Evolutionary conservation across 2,113 vertebrate species (phyloP).

Genomic region (Oncorhynchus gorbuscha): DNA sequence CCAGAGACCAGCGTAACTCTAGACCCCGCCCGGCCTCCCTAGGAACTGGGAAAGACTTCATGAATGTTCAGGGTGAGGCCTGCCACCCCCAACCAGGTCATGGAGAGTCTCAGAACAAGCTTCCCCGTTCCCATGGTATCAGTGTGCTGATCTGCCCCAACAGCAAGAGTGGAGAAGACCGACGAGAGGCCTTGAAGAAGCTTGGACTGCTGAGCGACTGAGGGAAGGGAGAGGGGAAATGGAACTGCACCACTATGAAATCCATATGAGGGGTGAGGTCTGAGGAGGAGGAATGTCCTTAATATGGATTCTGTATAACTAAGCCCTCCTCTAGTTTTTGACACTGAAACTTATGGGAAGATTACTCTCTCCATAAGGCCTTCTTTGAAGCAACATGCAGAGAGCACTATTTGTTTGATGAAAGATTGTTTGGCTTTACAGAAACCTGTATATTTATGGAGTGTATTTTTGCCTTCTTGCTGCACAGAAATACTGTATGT

Average conservation of each 20-base stretch:
- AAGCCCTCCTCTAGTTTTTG: not conserved
- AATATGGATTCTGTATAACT: conserved; percentile 2
- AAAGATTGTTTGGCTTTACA: not conserved
- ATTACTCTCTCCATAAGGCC: not conserved
- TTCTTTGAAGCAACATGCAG: conserved; percentile 11
- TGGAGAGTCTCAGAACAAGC: conserved; percentile 52
- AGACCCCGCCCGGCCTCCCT: conserved; percentile 76
- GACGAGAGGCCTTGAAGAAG: conserved; percentile 83
- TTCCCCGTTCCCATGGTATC: conserved; percentile 75
- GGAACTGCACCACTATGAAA: too few species aligned
- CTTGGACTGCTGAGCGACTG: conserved; percentile 87
- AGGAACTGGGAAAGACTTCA: conserved; percentile 76
- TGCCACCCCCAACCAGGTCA: conserved; percentile 17
- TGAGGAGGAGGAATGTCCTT: too few species aligned
- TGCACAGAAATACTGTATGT: conserved; percentile 5
- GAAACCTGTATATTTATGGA: conserved; percentile 32
- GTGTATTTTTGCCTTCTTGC: conserved; percentile 18
- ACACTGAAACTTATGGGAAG: not conserved
- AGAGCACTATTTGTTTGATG: not conserved
- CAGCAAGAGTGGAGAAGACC: conserved; percentile 67
- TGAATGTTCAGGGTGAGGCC: conserved; percentile 30
- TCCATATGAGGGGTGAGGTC: not conserved
- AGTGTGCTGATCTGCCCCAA: conserved; percentile 87
- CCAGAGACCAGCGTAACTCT: conserved; percentile 57
- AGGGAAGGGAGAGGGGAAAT: conserved; percentile 5